These are phyloP conservation scores for Tiphia femorata DNA, from an alignment of 2,888 invertebrate genomes.

Conservation along the genomic window DNA sequence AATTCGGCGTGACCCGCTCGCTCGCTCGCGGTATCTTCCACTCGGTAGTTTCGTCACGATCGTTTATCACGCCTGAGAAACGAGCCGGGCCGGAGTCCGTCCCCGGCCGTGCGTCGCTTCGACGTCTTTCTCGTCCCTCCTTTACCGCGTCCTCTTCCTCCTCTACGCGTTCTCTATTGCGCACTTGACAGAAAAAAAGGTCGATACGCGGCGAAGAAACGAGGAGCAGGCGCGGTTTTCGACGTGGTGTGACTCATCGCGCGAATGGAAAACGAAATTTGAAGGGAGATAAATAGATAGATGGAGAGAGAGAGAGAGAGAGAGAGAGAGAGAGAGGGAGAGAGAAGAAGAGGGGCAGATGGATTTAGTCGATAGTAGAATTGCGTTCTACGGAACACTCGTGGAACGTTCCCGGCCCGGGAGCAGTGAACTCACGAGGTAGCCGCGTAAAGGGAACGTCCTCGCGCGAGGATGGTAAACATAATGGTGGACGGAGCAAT, in stretches of 20 bases:
- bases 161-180: background rate
- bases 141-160: background rate
- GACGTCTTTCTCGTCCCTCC: background rate
- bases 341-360: background rate
- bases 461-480: too few species aligned
- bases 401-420: too few species aligned
- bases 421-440: too few species aligned
- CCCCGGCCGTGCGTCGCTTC: background rate
- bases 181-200: background rate
- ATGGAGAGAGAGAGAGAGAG: background rate
- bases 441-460: too few species aligned
- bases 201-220: background rate
- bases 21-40: constrained; percentile 8
- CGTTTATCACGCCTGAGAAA: constrained; percentile 32
- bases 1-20: constrained; percentile 11
- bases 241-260: too few species aligned
- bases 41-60: constrained; percentile 16
- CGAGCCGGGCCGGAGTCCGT: background rate
- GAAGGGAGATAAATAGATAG: background rate
- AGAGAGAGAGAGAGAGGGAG: background rate
- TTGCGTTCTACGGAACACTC: too few species aligned
- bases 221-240: background rate
- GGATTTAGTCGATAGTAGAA: too few species aligned
- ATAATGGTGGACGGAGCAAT: too few species aligned
- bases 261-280: background rate